Conservation (phyloP, 2,797 vertebrate genomes). For the Melanogrammus aeglefinus region DNA sequence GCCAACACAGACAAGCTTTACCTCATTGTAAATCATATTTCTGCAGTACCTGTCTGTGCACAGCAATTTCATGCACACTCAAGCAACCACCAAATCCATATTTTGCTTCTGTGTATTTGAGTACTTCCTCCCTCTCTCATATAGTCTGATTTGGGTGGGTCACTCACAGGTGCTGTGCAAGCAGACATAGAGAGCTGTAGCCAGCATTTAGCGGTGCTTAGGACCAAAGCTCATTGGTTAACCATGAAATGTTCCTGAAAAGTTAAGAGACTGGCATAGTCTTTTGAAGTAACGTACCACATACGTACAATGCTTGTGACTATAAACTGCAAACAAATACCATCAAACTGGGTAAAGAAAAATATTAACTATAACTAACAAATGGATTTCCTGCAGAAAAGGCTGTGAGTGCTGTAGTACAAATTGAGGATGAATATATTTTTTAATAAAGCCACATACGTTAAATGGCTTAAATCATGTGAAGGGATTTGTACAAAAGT, state of each 20-base stretch:
- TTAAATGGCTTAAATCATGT: too few relatives aligned
- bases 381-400: too few relatives aligned
- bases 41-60: neutral
- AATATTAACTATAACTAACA: neutral
- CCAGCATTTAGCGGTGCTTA: neutral
- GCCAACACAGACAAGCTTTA: neutral
- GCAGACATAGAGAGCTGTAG: neutral
- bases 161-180: neutral
- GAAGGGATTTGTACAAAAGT: too few relatives aligned
- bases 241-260: neutral
- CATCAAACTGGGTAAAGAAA: neutral
- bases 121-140: neutral
- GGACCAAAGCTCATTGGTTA: neutral
- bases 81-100: neutral
- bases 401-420: too few relatives aligned
- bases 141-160: neutral
- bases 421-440: too few relatives aligned
- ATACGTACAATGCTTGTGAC: neutral
- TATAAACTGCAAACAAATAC: neutral
- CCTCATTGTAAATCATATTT: constrained; percentile 1
- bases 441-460: too few relatives aligned
- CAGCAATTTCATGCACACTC: neutral
- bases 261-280: too few relatives aligned
- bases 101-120: neutral
- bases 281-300: neutral